Base-by-base conservation (phyloP, 2,113 vertebrate genomes). In the Podarcis raffonei region DNA sequence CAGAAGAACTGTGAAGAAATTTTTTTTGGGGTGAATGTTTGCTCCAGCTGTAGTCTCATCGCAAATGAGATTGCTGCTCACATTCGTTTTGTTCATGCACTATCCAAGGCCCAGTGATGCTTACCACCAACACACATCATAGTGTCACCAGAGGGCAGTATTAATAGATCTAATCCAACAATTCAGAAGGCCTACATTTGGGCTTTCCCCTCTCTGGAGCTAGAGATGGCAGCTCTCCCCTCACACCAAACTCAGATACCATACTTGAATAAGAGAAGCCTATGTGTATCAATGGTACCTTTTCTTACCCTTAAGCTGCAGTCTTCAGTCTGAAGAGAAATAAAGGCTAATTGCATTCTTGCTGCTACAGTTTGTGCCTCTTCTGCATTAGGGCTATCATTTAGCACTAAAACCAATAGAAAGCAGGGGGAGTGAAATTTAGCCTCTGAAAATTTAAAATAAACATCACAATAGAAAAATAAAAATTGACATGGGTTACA, bases 401-500 rank as follows among this genome's bases (percentile, higher is more conserved):
- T 83, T 68, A 39, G 15, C 59, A 48, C 4, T 48, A 37, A 66
- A 68, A 32, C 6, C 16, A 20, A 27, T 76, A 76, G 53, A 2
- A 8, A 5, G 53, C 11, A 15, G 27, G 69, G 2, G 6, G 39
- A 22, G 37, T 16, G 39, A 20, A 66, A 53, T 35, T 68, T 42
- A 39, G 7, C 15, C 9, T 3, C 35, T 27, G 18, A 23, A 30
- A 57, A 5, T 6, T 12, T 6, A 72, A 42, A 78, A 78, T 11
- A 37, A 66, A 30, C 25, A 25, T 35, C 42, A 37, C 15, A 9
- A 37, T 22, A 53, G 32, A 75, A 30, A 88, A 94, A 89, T 83
- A 91, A 90, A 88, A 90, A 84, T 84, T 83, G 25, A 66, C 85
- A 79, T 83, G 92, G 92, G 85, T n/a, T 65, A 4, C 83, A 75